phyloP scores from a whole-genome alignment of 2,888 invertebrate species.

The Tiliacea aurago region DNA sequence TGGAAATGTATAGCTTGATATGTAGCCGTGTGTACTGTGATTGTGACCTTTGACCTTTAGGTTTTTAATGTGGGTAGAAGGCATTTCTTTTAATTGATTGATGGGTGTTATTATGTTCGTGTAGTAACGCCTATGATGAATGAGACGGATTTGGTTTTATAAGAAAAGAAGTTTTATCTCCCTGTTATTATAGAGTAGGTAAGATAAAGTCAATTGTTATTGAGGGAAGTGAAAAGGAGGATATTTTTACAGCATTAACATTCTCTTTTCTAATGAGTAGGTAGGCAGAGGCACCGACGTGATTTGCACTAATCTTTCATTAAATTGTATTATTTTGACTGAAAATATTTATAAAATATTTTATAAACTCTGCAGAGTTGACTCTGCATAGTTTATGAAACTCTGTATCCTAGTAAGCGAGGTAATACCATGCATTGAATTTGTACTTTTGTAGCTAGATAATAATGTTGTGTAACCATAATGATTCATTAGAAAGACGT shows the following conservation, averaged over 20 bases:
- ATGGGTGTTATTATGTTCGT: constrained; percentile 45
- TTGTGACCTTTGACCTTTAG: constrained; percentile 74
- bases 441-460: too few relatives aligned
- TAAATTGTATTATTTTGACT: not conserved
- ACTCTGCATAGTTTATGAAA: not conserved
- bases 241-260: not conserved
- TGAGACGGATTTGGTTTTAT: constrained; percentile 37
- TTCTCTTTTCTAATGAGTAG: not conserved
- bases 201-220: constrained; percentile 2
- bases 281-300: too few relatives aligned
- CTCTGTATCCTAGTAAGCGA: not conserved
- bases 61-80: constrained; percentile 54
- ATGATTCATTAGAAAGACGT: constrained; percentile 55
- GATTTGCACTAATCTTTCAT: not conserved
- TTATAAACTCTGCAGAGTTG: not conserved
- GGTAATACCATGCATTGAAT: not conserved
- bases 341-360: too few relatives aligned
- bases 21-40: too few relatives aligned
- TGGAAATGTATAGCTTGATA: too few relatives aligned
- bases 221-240: not conserved
- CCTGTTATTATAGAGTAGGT: not conserved
- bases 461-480: not conserved
- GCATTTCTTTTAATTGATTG: constrained; percentile 62
- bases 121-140: constrained; percentile 43
- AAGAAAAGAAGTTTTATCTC: not conserved